Percentiles rank a stretch among this genome's conserved stretches.
Conservation (phyloP, 1,140 invertebrate species). For the Trichonephila clavata region DNA sequence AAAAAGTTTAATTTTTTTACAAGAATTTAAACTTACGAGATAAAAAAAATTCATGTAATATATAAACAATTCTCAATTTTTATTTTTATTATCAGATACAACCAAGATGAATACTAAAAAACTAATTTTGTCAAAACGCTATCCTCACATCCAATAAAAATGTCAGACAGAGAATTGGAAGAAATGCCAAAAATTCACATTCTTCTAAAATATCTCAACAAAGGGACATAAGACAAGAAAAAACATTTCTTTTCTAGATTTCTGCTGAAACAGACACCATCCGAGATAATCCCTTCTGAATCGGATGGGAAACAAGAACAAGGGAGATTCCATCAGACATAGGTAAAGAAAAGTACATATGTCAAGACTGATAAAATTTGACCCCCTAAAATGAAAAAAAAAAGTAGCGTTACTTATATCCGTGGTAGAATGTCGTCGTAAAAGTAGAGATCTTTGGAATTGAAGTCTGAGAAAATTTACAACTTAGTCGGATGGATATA, state of each 20-base stretch:
- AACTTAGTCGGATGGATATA: background rate
- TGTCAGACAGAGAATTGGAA: too few relatives aligned
- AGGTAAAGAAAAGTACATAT: background rate
- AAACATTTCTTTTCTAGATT: background rate
- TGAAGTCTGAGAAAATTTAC: background rate
- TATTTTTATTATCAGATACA: too few relatives aligned
- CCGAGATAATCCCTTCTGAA: background rate
- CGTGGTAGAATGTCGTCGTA: background rate
- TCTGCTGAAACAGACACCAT: background rate
- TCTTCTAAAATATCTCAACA: too few relatives aligned
- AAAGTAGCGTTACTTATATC: background rate
- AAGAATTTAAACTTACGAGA: too few relatives aligned
- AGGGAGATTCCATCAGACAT: background rate
- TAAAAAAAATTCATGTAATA: too few relatives aligned
- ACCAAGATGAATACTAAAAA: too few relatives aligned
- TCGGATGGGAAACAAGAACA: background rate
- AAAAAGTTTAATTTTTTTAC: too few relatives aligned
- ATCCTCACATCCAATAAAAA: too few relatives aligned
- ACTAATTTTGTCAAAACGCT: too few relatives aligned
- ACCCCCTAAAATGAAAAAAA: background rate
- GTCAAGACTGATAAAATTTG: background rate
- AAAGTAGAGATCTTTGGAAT: background rate
- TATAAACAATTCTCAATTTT: too few relatives aligned
- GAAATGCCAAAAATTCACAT: too few relatives aligned
- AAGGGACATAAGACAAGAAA: background rate